Evolutionary conservation across 1,140 invertebrate species (phyloP).

Genomic region (Aphaenogaster ashmeadi): DNA sequence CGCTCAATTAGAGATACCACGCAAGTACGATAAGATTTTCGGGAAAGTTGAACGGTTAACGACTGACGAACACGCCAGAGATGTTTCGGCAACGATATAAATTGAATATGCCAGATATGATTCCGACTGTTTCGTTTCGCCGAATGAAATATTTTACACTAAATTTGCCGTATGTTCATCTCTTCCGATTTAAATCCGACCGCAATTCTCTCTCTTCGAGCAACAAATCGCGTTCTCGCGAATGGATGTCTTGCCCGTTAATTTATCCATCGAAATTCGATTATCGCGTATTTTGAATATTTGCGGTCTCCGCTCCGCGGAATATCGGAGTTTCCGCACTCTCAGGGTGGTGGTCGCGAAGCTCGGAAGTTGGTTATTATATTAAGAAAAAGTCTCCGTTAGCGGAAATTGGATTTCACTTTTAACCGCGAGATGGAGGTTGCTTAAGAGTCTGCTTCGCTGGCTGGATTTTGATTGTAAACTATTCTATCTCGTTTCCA

Average conservation of each 20-base stretch:
- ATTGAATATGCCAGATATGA: background rate
- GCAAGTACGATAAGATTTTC: background rate
- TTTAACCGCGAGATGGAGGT: slow-evolving; percentile 68
- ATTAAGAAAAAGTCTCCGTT: slow-evolving; percentile 56
- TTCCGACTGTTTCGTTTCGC: background rate
- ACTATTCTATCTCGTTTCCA: slow-evolving; percentile 67
- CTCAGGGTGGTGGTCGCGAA: slow-evolving; percentile 10
- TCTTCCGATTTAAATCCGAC: slow-evolving; percentile 18
- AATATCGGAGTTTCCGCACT: slow-evolving; percentile 51
- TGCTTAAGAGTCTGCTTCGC: slow-evolving; percentile 74
- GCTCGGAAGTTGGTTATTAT: slow-evolving; percentile 64
- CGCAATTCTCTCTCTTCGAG: slow-evolving; percentile 2
- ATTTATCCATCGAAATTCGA: slow-evolving; percentile 61
- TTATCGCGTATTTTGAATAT: slow-evolving; percentile 63
- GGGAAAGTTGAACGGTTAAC: slow-evolving; percentile 11
- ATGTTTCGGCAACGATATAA: slow-evolving; percentile 3
- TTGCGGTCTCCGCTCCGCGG: slow-evolving; percentile 34
- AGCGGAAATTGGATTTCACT: slow-evolving; percentile 73
- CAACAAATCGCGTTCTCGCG: slow-evolving; percentile 36
- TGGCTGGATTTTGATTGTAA: slow-evolving; percentile 76
- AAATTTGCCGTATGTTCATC: slow-evolving; percentile 30
- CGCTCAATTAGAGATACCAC: background rate
- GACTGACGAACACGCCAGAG: background rate
- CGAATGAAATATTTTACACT: slow-evolving; percentile 24
- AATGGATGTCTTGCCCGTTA: slow-evolving; percentile 52